Conservation (phyloP, 1,140 invertebrate genomes). For the Drosophila dunni region DNA sequence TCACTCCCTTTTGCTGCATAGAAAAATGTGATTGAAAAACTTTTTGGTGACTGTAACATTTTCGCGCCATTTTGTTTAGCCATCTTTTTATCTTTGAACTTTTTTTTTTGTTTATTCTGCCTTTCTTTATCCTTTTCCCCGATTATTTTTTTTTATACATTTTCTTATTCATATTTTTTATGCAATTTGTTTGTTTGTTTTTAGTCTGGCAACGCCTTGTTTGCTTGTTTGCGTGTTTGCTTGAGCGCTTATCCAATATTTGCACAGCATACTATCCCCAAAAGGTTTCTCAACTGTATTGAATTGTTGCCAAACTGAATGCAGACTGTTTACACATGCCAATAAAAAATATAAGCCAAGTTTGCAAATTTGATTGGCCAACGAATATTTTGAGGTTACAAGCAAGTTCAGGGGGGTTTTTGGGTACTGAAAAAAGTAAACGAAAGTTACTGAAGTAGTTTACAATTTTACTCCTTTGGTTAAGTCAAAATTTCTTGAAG, state of each 20-base stretch:
- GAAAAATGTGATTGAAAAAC: constrained; percentile 74
- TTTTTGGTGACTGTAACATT: constrained; percentile 60
- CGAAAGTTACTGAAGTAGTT: too few relatives aligned
- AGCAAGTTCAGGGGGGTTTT: background rate
- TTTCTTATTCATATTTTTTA: constrained; percentile 38
- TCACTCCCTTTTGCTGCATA: constrained; percentile 17
- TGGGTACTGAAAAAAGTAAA: background rate
- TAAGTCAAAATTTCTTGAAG: too few relatives aligned
- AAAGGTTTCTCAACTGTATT: constrained; percentile 18
- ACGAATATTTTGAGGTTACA: constrained; percentile 3
- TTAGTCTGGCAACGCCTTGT: constrained; percentile 15
- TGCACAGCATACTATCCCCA: constrained; percentile 20
- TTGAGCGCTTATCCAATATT: constrained; percentile 39
- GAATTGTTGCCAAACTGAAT: constrained; percentile 9
- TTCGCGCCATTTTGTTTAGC: constrained; percentile 57
- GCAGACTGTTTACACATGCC: constrained; percentile 27
- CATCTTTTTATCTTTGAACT: constrained; percentile 53
- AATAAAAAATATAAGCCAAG: background rate
- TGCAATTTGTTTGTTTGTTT: constrained; percentile 45
- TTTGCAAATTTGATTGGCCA: constrained; percentile 8
- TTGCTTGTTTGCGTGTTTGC: constrained; percentile 16
- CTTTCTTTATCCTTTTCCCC: background rate
- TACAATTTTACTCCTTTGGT: too few relatives aligned
- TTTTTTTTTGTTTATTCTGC: background rate
- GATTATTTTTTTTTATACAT: background rate